Evolutionary conservation across 2,888 invertebrate genomes (phyloP).

Genomic region (Therioaphis trifolii): DNA sequence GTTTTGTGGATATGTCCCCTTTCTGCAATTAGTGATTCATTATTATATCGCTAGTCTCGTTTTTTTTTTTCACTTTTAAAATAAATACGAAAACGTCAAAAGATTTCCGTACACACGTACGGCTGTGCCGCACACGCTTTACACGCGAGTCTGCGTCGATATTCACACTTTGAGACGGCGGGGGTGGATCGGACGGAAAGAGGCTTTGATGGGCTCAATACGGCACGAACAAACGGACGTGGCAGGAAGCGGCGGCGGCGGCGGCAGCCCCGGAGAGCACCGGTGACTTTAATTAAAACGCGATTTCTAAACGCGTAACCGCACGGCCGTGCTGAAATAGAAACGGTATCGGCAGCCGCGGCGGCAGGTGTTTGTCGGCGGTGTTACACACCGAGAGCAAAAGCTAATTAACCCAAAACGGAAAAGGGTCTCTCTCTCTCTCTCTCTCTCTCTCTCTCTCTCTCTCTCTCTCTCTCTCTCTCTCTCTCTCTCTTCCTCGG

Average conservation of each 20-base stretch:
- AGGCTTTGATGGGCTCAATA: background rate
- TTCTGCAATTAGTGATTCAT: too few species aligned
- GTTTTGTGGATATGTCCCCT: too few species aligned
- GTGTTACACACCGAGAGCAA: background rate
- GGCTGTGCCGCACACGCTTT: too few species aligned
- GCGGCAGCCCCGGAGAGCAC: background rate
- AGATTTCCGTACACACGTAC: too few species aligned
- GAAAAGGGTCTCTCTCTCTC: background rate
- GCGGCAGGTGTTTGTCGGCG: slow-evolving; percentile 16
- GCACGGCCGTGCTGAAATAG: background rate
- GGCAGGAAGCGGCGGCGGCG: background rate
- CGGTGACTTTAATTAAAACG: slow-evolving; percentile 42
- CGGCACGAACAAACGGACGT: background rate
- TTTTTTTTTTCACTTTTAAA: too few species aligned
- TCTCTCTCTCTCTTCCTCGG: too few species aligned
- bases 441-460: too few species aligned
- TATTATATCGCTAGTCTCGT: too few species aligned
- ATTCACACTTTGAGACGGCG: background rate
- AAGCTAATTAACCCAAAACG: slow-evolving; percentile 41
- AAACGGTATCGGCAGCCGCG: background rate
- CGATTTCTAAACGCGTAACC: slow-evolving; percentile 19
- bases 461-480: too few species aligned
- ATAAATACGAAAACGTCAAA: too few species aligned
- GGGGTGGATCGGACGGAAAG: background rate
- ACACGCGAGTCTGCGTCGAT: background rate